These are phyloP conservation scores for Percina caprodes DNA, from an alignment of 2,113 vertebrate species.

Conservation along the genomic window DNA sequence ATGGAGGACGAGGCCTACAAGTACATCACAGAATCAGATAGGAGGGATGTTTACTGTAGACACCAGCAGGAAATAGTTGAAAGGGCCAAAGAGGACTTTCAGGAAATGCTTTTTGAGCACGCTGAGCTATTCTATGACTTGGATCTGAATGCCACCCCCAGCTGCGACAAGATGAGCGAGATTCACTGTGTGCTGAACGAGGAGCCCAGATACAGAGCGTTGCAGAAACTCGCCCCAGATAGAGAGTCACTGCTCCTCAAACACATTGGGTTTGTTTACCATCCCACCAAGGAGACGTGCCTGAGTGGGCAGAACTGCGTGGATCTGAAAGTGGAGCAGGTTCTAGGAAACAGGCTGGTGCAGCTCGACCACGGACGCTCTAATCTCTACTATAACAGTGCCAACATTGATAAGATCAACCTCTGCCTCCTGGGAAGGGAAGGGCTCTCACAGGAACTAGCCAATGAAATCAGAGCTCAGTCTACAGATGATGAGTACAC, in stretches of 20 bases:
- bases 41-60: slow-evolving; percentile 94
- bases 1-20: slow-evolving; percentile 98
- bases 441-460: slow-evolving; percentile 95
- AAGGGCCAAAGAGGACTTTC: slow-evolving; percentile 99
- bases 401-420: slow-evolving; percentile 96
- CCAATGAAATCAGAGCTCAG: slow-evolving; percentile 97
- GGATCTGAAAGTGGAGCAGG: slow-evolving; percentile 96
- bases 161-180: slow-evolving; percentile 98
- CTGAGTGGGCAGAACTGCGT: slow-evolving; percentile 95
- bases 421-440: slow-evolving; percentile 97
- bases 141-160: slow-evolving; percentile 98
- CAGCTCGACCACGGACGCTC: slow-evolving; percentile 93
- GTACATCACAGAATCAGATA: slow-evolving; percentile 95
- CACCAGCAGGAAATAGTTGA: slow-evolving; percentile 99
- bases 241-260: slow-evolving; percentile 98
- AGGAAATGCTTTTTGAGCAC: slow-evolving; percentile 99
- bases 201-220: slow-evolving; percentile 97
- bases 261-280: slow-evolving; percentile 99
- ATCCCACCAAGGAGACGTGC: slow-evolving; percentile 98
- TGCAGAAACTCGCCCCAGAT: slow-evolving; percentile 98
- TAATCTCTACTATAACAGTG: slow-evolving; percentile 94
- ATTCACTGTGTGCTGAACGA: slow-evolving; percentile 96
- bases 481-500: slow-evolving; percentile 98
- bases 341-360: slow-evolving; percentile 93
- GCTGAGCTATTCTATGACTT: slow-evolving; percentile 98